A percentile compares a stretch with the other conserved stretches of the same genome.
Evolutionary conservation across 1,140 invertebrate species (phyloP).

Genomic region (Brachionus rotundiformis): DNA sequence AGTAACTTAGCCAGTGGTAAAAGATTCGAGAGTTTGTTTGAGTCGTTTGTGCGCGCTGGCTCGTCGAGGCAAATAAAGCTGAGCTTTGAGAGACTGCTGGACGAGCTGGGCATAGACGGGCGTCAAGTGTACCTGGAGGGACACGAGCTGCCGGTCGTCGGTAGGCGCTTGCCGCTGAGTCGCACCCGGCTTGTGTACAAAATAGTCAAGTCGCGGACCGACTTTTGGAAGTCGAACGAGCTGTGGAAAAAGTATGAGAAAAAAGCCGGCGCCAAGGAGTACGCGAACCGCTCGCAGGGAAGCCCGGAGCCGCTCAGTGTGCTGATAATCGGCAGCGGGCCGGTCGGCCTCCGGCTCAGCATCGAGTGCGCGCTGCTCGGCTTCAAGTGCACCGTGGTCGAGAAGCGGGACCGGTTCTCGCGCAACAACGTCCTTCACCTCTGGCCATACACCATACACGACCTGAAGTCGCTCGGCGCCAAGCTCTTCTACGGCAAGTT

Average conservation of each 20-base stretch:
- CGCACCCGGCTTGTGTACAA: slow-evolving; percentile 20
- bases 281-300: not conserved
- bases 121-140: not conserved
- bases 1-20: not conserved
- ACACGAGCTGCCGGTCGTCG: too few relatives aligned
- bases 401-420: slow-evolving; percentile 71
- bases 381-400: slow-evolving; percentile 70
- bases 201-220: slow-evolving; percentile 20
- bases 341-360: slow-evolving; percentile 88
- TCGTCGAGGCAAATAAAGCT: not conserved
- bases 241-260: slow-evolving; percentile 41
- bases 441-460: slow-evolving; percentile 97
- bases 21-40: not conserved
- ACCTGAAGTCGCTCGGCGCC: slow-evolving; percentile 86
- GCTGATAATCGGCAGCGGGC: slow-evolving; percentile 74
- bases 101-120: not conserved
- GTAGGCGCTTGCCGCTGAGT: too few relatives aligned
- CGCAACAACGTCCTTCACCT: slow-evolving; percentile 96
- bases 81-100: not conserved
- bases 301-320: not conserved
- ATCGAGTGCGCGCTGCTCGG: slow-evolving; percentile 95
- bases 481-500: slow-evolving; percentile 99
- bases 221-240: slow-evolving; percentile 44
- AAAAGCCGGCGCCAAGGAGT: not conserved
- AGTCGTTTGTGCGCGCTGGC: not conserved